Evolutionary conservation across 2,113 vertebrate species (phyloP).

Genomic region (Microtus ochrogaster): DNA sequence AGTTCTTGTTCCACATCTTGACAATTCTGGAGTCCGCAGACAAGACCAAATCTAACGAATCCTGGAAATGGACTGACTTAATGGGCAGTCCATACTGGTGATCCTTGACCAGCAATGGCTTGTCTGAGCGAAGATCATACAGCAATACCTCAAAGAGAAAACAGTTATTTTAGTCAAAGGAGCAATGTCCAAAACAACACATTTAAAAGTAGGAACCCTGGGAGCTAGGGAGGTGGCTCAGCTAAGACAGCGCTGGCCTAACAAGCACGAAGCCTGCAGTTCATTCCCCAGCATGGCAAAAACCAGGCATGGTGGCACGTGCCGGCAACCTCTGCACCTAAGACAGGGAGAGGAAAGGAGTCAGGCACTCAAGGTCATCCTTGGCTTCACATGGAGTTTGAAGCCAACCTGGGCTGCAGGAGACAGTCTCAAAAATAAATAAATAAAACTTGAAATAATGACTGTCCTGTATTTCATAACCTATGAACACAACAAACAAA

Average conservation of each 20-base stretch:
- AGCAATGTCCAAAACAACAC: conserved; percentile 40
- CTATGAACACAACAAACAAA: background rate
- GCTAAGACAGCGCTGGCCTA: background rate
- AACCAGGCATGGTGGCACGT: background rate
- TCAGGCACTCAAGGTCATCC: background rate
- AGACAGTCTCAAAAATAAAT: background rate
- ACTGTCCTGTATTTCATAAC: background rate
- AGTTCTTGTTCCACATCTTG: conserved; percentile 98
- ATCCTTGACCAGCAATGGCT: conserved; percentile 95
- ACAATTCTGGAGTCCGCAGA: conserved; percentile 97
- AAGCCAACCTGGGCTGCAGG: background rate
- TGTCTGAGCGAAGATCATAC: conserved; percentile 95
- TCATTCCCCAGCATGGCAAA: background rate
- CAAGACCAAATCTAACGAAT: conserved; percentile 92
- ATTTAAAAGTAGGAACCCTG: background rate
- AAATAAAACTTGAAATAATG: background rate
- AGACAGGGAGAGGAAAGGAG: background rate
- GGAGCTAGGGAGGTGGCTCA: background rate
- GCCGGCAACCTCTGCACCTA: background rate
- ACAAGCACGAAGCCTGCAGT: too few relatives aligned
- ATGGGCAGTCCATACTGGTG: conserved; percentile 97
- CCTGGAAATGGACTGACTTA: conserved; percentile 94
- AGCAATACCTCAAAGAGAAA: conserved; percentile 90
- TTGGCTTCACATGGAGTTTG: background rate
- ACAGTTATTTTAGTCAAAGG: background rate